phyloP scores from a whole-genome alignment of 92 coral and sea anemone species.

The Plumapathes pennacea region DNA sequence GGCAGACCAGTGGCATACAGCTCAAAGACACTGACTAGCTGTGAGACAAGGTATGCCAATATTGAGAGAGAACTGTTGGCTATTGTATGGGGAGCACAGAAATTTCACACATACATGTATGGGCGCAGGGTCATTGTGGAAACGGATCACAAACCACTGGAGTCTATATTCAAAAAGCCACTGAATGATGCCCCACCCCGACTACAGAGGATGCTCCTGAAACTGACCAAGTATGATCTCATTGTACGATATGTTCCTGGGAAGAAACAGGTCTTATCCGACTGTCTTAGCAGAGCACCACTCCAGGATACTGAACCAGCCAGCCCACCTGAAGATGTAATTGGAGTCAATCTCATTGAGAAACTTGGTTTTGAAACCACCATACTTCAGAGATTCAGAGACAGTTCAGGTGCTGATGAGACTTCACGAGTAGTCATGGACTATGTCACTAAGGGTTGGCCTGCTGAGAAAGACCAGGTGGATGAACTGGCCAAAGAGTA shows the following conservation, averaged over 20 bases:
- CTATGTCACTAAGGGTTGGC: constrained; percentile 29
- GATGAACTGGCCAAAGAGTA: constrained; percentile 57
- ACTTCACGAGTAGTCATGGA: constrained; percentile 25
- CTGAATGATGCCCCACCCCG: constrained; percentile 49
- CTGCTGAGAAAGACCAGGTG: constrained; percentile 23
- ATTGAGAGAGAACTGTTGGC: constrained; percentile 38
- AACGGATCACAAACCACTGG: constrained; percentile 39
- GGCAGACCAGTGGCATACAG: constrained; percentile 45
- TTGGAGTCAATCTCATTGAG: constrained; percentile 25
- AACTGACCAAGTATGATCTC: constrained; percentile 40
- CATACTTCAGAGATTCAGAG: constrained; percentile 14
- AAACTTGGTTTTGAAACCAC: constrained; percentile 13
- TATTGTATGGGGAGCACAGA: constrained; percentile 31
- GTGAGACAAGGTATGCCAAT: constrained; percentile 25
- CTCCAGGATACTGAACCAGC: constrained; percentile 13
- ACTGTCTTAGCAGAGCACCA: constrained; percentile 48
- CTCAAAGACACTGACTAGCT: constrained; percentile 15
- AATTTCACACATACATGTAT: constrained; percentile 41
- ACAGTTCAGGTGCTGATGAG: constrained; percentile 11
- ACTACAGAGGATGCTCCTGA: constrained; percentile 40
- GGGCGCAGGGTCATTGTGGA: constrained; percentile 30
- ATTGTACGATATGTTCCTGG: constrained; percentile 36
- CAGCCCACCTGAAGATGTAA: constrained; percentile 15
- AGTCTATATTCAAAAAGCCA: constrained; percentile 27
- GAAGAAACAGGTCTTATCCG: constrained; percentile 17